Evolutionary conservation across 2,888 invertebrate species (phyloP).

Genomic region (Euplagia quadripunctaria): DNA sequence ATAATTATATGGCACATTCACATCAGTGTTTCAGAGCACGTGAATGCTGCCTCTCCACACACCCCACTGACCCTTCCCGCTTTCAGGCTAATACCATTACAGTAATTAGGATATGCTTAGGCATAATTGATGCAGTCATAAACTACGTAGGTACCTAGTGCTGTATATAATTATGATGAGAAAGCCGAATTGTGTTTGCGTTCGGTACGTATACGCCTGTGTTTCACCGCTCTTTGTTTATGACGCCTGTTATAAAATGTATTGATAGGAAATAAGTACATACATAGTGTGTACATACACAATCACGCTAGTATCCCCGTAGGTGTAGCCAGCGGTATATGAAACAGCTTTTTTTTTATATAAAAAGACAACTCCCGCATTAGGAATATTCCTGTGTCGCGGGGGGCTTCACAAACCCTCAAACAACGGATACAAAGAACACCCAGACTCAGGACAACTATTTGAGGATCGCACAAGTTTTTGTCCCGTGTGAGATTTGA

Average conservation of each 20-base stretch:
- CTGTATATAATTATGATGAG: slow-evolving; percentile 61
- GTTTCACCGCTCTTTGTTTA: slow-evolving; percentile 32
- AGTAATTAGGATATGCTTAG: slow-evolving; percentile 86
- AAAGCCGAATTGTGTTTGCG: slow-evolving; percentile 60
- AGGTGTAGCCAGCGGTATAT: too few relatives aligned
- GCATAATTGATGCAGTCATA: slow-evolving; percentile 85
- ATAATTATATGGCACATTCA: slow-evolving; percentile 67
- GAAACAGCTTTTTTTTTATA: too few relatives aligned
- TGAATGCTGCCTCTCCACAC: slow-evolving; percentile 57
- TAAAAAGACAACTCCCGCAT: too few relatives aligned
- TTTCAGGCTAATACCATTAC: slow-evolving; percentile 82
- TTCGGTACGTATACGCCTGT: slow-evolving; percentile 21
- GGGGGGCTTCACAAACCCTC: too few relatives aligned
- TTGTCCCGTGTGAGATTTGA: too few relatives aligned
- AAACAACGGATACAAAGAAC: too few relatives aligned
- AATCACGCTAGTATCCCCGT: too few relatives aligned
- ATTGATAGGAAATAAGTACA: not conserved
- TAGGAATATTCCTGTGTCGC: too few relatives aligned
- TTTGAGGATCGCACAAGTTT: too few relatives aligned
- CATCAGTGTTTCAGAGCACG: slow-evolving; percentile 79
- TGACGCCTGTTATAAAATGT: not conserved
- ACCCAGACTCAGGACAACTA: too few relatives aligned
- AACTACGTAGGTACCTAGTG: slow-evolving; percentile 65
- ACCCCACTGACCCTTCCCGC: slow-evolving; percentile 60
- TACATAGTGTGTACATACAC: too few relatives aligned